Evolutionary conservation across 2,797 vertebrate genomes (phyloP).

Genomic region (Vipera ursinii): DNA sequence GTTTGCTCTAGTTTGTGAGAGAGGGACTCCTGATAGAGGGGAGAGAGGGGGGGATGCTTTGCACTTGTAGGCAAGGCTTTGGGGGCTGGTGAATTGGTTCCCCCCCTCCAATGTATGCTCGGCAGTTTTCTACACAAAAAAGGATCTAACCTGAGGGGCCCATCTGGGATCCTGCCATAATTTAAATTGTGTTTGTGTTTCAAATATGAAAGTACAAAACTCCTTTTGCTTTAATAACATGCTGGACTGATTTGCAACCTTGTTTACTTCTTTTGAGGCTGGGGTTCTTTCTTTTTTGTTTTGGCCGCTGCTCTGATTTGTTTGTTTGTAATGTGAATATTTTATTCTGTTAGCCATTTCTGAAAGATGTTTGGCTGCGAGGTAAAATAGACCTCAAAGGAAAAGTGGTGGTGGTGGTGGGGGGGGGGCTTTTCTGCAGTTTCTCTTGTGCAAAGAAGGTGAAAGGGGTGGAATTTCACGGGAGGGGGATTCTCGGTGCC

Average conservation of each 20-base stretch:
- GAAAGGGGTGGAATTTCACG: not conserved
- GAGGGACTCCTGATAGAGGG: too few species aligned
- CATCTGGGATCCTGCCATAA: too few species aligned
- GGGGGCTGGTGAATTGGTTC: not conserved
- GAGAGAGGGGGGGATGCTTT: not conserved
- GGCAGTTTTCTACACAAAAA: not conserved
- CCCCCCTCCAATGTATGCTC: not conserved
- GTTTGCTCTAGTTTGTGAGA: not conserved
- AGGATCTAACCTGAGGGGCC: too few species aligned
- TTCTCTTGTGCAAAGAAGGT: not conserved
- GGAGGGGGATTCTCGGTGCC: not conserved
- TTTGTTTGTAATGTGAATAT: not conserved
- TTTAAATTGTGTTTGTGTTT: too few species aligned
- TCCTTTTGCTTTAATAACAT: not conserved
- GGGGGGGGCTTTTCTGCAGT: not conserved
- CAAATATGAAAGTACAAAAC: not conserved
- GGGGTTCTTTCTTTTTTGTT: not conserved
- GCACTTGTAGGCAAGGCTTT: not conserved
- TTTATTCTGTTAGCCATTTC: not conserved
- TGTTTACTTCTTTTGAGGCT: not conserved
- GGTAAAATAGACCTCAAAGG: too few species aligned
- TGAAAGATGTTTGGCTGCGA: not conserved
- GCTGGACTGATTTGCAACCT: not conserved
- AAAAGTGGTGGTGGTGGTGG: not conserved
- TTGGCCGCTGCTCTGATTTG: not conserved